Evolutionary conservation across 2,888 invertebrate species (phyloP), one percentile per base, ranked within the genome.

Genomic region (Eudasyphora cyanicolor): DNA sequence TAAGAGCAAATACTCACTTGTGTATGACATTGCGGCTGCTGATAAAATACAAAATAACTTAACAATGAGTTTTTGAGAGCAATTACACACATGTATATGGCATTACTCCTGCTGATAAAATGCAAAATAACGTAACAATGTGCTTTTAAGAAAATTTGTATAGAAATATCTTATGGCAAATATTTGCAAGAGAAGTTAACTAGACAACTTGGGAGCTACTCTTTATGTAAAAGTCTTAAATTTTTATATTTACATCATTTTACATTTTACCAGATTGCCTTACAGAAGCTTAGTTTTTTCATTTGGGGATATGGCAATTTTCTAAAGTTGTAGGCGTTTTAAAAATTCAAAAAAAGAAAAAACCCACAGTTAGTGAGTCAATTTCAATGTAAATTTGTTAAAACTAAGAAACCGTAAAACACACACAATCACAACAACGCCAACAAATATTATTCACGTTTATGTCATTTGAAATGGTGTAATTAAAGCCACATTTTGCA

Each of bases 401-500:
- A 76, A 79, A 70, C 71, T 42, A 71, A 64, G 4, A 32, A 29
- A 21, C 3, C 24, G 24, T 27, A 27, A 19, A 21, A 64, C 6
- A 38, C 12, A 35, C 54, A 29, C 27, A 60, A n/a, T 29, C 2
- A 51, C 49, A 51, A 21, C 14, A 57, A 27, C 27, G 21, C 21
- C 54, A 54, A 54, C 21, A n/a, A 54, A n/a, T n/a, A n/a, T n/a
- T 17, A 64, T 64, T 35, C 38, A 64, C 38, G 64, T 64, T 64
- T 64, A 35, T 38, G 64, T 62, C 62, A 7, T 38, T n/a, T 73
- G 10, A 79, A 79, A 76, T 79, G 49, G 27, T 57, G 73, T 75
- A 83, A 77, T 77, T 83, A 79, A 77, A 70, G 70, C 29, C 6
- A 75, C 42, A 76, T 74, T 75, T 77, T 70, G 70, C 70, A 78